Evolutionary conservation across 2,888 invertebrate genomes (phyloP).

Genomic region (Lasius platythorax): DNA sequence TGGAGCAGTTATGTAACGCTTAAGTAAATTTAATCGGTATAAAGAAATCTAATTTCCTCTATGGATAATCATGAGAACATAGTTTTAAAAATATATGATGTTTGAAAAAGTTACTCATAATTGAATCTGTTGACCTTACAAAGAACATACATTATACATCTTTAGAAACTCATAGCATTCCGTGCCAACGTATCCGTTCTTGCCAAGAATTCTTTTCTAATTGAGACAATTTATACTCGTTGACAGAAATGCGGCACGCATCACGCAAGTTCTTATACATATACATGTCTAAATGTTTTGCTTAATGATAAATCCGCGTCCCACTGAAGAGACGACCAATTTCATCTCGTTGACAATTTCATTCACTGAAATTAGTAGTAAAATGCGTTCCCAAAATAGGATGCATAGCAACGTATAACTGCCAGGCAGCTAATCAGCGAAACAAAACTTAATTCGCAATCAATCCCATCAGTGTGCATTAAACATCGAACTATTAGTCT

Average conservation of each 20-base stretch:
- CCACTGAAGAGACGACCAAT: slow-evolving; percentile 19
- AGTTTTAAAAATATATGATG: not conserved
- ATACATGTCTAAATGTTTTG: slow-evolving; percentile 35
- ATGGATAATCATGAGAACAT: not conserved
- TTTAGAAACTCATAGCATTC: not conserved
- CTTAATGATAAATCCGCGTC: slow-evolving; percentile 38
- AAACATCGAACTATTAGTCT: not conserved
- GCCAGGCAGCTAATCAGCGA: slow-evolving; percentile 75
- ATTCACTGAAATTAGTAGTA: slow-evolving; percentile 52
- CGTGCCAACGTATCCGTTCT: not conserved
- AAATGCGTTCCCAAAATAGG: slow-evolving; percentile 64
- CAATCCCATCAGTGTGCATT: slow-evolving; percentile 11
- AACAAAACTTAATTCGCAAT: slow-evolving; percentile 70
- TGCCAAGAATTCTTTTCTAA: not conserved
- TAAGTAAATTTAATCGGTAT: not conserved
- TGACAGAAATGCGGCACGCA: slow-evolving; percentile 16
- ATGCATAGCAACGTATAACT: slow-evolving; percentile 76
- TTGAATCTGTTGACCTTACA: not conserved
- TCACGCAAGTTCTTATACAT: slow-evolving; percentile 5
- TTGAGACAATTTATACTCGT: not conserved
- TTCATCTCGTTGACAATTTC: slow-evolving; percentile 33
- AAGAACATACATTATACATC: not conserved
- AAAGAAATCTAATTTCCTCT: not conserved
- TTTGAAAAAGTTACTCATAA: not conserved
- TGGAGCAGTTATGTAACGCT: not conserved